Conservation (phyloP, 2,888 invertebrate species). For the Lasioglossum morio region DNA sequence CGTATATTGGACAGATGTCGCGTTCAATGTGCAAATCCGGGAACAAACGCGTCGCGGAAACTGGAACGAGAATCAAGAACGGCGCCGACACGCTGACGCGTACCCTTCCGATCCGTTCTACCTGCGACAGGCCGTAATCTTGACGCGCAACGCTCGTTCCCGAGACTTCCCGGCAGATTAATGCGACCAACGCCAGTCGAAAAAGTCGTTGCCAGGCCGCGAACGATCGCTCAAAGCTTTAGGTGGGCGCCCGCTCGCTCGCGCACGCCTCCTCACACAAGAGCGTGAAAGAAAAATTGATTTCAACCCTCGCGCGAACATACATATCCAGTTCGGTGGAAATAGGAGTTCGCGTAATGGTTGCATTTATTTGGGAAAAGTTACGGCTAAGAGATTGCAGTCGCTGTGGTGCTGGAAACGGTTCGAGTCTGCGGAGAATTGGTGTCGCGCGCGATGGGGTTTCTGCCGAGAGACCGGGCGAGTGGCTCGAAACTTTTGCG, state of each 20-base stretch:
- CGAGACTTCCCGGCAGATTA: background rate
- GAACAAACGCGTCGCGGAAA: constrained; percentile 59
- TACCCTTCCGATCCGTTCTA: constrained; percentile 19
- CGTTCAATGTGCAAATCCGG: constrained; percentile 63
- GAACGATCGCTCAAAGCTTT: constrained; percentile 2
- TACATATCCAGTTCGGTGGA: background rate
- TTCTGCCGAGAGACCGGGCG: background rate
- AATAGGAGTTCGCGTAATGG: background rate
- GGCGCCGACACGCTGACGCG: constrained; percentile 38
- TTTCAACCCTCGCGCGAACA: background rate
- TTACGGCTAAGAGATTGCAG: background rate
- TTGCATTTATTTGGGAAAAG: constrained; percentile 6
- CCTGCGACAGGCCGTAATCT: constrained; percentile 13
- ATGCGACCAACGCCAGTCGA: constrained; percentile 8
- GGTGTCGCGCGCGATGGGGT: constrained; percentile 1
- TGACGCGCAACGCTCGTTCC: background rate
- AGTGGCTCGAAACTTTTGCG: background rate
- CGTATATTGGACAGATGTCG: constrained; percentile 73
- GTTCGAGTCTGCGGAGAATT: constrained; percentile 6
- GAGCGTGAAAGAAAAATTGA: background rate
- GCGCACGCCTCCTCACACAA: background rate
- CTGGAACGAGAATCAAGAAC: constrained; percentile 63
- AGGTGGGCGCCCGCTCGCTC: background rate
- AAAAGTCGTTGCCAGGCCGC: constrained; percentile 1
- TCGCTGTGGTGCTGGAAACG: background rate